These are phyloP conservation scores for Trilocha varians DNA, from an alignment of 2,888 invertebrate species.

Conservation along the genomic window DNA sequence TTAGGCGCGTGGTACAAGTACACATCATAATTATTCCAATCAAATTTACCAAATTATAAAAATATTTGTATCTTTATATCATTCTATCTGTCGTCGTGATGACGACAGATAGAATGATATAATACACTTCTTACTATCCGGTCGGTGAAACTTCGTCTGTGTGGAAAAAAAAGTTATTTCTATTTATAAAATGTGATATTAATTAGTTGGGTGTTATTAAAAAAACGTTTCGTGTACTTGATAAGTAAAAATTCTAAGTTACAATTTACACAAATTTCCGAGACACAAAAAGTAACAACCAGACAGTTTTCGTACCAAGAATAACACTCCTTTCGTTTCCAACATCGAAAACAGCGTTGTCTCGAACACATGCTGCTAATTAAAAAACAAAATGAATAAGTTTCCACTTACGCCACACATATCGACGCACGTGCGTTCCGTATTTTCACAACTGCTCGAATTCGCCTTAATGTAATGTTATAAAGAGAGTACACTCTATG, in stretches of 20 bases:
- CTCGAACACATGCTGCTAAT: slow-evolving; percentile 18
- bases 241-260: no score
- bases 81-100: slow-evolving; percentile 6
- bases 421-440: slow-evolving; percentile 45
- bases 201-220: not conserved
- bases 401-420: slow-evolving; percentile 33
- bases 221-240: not conserved
- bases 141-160: not conserved
- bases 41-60: no score
- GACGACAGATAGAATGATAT: slow-evolving; percentile 6
- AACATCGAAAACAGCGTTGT: not conserved
- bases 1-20: slow-evolving; percentile 58
- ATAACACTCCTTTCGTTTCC: not conserved
- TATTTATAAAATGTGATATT: not conserved
- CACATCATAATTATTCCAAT: no score
- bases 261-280: not conserved
- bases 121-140: slow-evolving; percentile 3
- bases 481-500: slow-evolving; percentile 29
- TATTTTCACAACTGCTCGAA: slow-evolving; percentile 65
- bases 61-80: no score
- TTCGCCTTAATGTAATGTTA: slow-evolving; percentile 47
- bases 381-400: slow-evolving; percentile 20
- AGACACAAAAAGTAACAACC: not conserved
- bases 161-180: no score
- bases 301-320: not conserved